These are phyloP conservation scores for Rhynchopsitta pachyrhyncha DNA, from an alignment of 2,113 vertebrate genomes.

Conservation along the genomic window DNA sequence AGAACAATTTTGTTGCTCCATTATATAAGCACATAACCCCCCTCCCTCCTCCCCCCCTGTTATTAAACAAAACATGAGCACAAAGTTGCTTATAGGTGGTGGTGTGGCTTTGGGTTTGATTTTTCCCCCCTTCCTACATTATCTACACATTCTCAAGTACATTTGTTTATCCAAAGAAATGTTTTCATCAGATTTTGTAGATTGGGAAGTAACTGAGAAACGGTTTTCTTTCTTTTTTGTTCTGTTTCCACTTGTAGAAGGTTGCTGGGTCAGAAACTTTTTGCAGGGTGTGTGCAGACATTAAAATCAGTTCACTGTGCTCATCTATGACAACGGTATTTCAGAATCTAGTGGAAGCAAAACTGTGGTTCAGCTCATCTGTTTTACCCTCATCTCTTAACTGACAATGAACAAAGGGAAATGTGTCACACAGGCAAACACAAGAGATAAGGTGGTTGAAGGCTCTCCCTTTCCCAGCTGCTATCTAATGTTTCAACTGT, in stretches of 20 bases:
- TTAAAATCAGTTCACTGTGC: not conserved
- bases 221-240: not conserved
- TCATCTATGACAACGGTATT: not conserved
- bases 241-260: not conserved
- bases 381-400: not conserved
- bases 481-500: not conserved
- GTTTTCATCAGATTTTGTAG: not conserved
- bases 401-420: not conserved
- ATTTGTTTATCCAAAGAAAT: not conserved
- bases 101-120: not conserved
- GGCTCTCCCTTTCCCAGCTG: not conserved
- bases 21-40: not conserved
- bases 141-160: not conserved
- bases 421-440: not conserved
- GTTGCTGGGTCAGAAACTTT: not conserved
- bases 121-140: not conserved
- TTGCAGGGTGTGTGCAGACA: not conserved
- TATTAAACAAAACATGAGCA: not conserved
- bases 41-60: no score
- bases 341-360: not conserved
- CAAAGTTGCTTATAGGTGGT: not conserved
- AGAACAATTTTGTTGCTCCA: not conserved
- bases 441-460: not conserved
- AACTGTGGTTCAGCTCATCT: not conserved
- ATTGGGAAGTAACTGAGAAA: slow-evolving; percentile 23